Percentiles rank a stretch among this genome's conserved stretches.
These are phyloP conservation scores for Apoda limacodes DNA, from an alignment of 2,888 invertebrate genomes.

Conservation along the genomic window DNA sequence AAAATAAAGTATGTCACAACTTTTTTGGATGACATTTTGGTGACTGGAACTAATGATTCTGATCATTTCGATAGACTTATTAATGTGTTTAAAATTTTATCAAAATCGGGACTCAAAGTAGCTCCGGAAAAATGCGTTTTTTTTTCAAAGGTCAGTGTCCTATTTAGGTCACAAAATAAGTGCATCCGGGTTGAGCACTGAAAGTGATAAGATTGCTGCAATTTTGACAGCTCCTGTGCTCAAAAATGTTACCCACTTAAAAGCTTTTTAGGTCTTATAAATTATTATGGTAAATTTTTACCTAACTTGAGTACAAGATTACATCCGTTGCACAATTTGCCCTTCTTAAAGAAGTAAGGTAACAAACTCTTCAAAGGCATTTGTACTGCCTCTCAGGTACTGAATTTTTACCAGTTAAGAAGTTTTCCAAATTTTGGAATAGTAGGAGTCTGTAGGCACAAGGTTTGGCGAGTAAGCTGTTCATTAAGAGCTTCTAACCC, in stretches of 20 bases:
- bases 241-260: conserved; percentile 12
- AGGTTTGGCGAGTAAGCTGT: no score
- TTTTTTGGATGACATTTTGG: conserved; percentile 18
- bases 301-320: no score
- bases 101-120: conserved; percentile 10
- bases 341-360: no score
- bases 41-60: conserved; percentile 12
- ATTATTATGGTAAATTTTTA: no score
- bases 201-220: conserved; percentile 12
- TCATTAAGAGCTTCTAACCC: no score
- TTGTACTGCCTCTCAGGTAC: no score
- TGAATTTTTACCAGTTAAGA: no score
- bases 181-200: conserved; percentile 13
- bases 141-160: conserved; percentile 4
- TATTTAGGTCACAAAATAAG: conserved; percentile 5
- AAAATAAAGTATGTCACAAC: conserved; percentile 10
- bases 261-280: no score
- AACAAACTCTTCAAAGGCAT: no score
- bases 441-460: no score
- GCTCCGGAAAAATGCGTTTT: conserved; percentile 10
- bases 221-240: conserved; percentile 14
- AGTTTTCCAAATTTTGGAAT: no score
- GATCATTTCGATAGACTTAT: conserved; percentile 10
- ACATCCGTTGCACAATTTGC: no score
- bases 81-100: conserved; percentile 9